Evolutionary conservation across 1,140 invertebrate genomes (phyloP).

Genomic region (Ceratosolen fusciceps): DNA sequence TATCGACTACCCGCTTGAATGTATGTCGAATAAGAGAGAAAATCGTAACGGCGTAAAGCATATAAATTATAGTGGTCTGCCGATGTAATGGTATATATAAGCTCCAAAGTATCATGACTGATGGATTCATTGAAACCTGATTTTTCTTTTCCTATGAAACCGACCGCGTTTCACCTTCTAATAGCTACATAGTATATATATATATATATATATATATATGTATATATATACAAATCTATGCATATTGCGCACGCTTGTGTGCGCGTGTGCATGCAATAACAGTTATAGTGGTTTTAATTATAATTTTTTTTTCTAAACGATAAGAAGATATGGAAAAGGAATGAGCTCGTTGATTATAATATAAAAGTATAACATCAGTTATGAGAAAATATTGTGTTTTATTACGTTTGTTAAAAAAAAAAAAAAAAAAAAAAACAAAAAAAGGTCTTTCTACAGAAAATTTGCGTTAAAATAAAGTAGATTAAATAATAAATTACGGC

Average conservation of each 20-base stretch:
- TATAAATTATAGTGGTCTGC: slow-evolving; percentile 1
- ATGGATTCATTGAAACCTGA: neutral
- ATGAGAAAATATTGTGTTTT: neutral
- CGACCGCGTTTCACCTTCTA: neutral
- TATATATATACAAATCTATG: no score
- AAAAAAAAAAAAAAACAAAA: neutral
- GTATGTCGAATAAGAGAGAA: neutral
- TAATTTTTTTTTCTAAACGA: no score
- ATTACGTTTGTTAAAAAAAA: no score
- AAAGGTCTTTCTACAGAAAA: neutral
- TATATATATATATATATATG: no score
- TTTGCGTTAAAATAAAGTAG: neutral
- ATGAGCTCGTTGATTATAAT: no score
- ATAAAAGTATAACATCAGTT: neutral
- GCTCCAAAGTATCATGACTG: neutral
- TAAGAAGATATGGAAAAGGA: no score
- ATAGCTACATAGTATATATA: no score
- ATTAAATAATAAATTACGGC: neutral
- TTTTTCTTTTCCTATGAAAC: neutral
- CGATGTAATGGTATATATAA: neutral
- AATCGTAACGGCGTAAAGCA: neutral
- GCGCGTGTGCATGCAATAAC: no score
- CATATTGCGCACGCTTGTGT: no score
- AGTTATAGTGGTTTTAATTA: no score
- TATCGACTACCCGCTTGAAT: neutral